phyloP scores from a whole-genome alignment of 2,113 vertebrate genomes.

The Hemiscyllium ocellatum region DNA sequence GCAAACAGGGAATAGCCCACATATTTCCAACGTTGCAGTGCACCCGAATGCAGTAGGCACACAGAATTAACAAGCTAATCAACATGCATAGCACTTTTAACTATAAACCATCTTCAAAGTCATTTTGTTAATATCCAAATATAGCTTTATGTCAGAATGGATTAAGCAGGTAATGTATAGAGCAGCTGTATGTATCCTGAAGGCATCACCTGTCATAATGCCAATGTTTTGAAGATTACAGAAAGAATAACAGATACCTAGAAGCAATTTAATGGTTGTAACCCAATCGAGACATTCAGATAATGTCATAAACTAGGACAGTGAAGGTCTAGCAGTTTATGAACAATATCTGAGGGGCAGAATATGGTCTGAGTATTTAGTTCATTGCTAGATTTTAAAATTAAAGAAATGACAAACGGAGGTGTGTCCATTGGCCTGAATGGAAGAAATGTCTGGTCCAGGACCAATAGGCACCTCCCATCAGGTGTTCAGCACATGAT shows the following conservation, averaged over 20 bases:
- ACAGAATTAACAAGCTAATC: conserved; percentile 1
- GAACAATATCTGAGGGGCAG: neutral
- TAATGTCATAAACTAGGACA: conserved; percentile 27
- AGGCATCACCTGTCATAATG: conserved; percentile 22
- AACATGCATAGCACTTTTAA: neutral
- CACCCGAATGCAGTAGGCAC: neutral
- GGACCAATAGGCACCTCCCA: neutral
- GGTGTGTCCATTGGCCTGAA: neutral
- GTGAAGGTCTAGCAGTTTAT: conserved; percentile 18
- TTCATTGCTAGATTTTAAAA: neutral
- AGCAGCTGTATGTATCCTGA: neutral
- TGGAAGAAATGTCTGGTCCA: neutral
- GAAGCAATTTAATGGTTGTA: neutral
- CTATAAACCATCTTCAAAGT: neutral
- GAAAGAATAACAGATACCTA: conserved; percentile 22
- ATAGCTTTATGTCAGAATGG: neutral
- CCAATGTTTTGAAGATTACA: conserved; percentile 30
- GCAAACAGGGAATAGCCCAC: neutral
- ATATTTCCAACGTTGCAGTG: neutral
- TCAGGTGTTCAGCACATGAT: no score
- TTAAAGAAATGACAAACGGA: neutral
- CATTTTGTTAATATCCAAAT: conserved; percentile 15
- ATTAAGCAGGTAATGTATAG: neutral
- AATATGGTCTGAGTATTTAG: neutral
- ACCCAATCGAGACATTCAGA: conserved; percentile 6